phyloP scores from a whole-genome alignment of 2,888 invertebrate genomes.

The Tiphia femorata region DNA sequence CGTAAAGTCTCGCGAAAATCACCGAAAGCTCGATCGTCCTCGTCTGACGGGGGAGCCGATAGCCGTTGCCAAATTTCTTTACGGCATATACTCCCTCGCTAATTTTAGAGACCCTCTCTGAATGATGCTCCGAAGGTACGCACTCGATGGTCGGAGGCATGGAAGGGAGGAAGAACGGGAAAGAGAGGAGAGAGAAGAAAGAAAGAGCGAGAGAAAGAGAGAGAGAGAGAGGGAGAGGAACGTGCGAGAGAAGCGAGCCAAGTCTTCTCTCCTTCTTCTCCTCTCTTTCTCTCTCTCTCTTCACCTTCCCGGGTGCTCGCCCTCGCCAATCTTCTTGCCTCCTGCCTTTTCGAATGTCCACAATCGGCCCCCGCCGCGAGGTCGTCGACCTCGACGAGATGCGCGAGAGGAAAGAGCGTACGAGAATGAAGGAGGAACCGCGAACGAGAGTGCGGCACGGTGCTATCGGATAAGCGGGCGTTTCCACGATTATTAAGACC shows the following conservation, averaged over 20 bases:
- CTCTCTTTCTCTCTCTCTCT: slow-evolving; percentile 24
- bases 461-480: too few species aligned
- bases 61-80: slow-evolving; percentile 43
- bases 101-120: slow-evolving; percentile 48
- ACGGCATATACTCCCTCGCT: slow-evolving; percentile 45
- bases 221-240: slow-evolving; percentile 8
- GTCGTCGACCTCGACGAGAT: slow-evolving; percentile 38
- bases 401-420: slow-evolving; percentile 20
- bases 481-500: too few species aligned
- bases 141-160: slow-evolving; percentile 8
- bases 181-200: slow-evolving; percentile 6
- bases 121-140: slow-evolving; percentile 36
- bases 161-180: slow-evolving; percentile 20
- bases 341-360: slow-evolving; percentile 42
- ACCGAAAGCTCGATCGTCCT: background rate
- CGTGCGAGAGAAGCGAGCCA: slow-evolving; percentile 7
- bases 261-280: slow-evolving; percentile 16
- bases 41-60: slow-evolving; percentile 24
- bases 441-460: background rate
- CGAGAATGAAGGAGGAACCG: slow-evolving; percentile 9
- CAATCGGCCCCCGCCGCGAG: slow-evolving; percentile 34
- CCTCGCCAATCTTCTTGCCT: slow-evolving; percentile 42
- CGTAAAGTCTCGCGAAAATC: too few species aligned
- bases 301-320: slow-evolving; percentile 6
- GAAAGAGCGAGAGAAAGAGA: slow-evolving; percentile 9